phyloP scores from a whole-genome alignment of 1,140 invertebrate species.

The Pseudomyrmex gracilis region DNA sequence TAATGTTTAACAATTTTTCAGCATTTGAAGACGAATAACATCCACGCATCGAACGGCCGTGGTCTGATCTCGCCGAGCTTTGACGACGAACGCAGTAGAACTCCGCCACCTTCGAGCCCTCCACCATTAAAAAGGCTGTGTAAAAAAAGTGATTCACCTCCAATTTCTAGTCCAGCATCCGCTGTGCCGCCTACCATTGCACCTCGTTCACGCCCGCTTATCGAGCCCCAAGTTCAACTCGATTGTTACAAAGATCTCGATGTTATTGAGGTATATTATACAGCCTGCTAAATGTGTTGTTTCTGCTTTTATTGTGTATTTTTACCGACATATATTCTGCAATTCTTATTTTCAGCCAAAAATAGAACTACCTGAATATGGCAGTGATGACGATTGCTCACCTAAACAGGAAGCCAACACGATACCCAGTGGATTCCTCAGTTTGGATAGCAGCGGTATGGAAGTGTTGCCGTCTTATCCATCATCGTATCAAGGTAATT shows the following conservation, averaged over 20 bases:
- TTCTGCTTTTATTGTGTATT: background rate
- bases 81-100: slow-evolving; percentile 84
- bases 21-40: slow-evolving; percentile 84
- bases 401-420: slow-evolving; percentile 84
- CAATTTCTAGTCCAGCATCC: slow-evolving; percentile 85
- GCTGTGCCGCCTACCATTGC: slow-evolving; percentile 77
- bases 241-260: slow-evolving; percentile 85
- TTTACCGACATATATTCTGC: slow-evolving; percentile 1
- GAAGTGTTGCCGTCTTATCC: slow-evolving; percentile 84
- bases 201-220: slow-evolving; percentile 83
- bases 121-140: slow-evolving; percentile 85
- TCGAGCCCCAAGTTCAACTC: slow-evolving; percentile 85
- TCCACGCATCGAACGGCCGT: slow-evolving; percentile 84
- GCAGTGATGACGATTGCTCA: slow-evolving; percentile 86
- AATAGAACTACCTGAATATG: slow-evolving; percentile 87
- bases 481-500: slow-evolving; percentile 82
- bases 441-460: slow-evolving; percentile 84
- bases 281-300: background rate
- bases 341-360: slow-evolving; percentile 83
- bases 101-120: slow-evolving; percentile 83
- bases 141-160: slow-evolving; percentile 85
- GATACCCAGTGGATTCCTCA: slow-evolving; percentile 83
- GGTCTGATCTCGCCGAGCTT: slow-evolving; percentile 84
- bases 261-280: slow-evolving; percentile 82
- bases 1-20: slow-evolving; percentile 54